phyloP scores from a whole-genome alignment of 2,888 invertebrate genomes.

The Eilema caniola region DNA sequence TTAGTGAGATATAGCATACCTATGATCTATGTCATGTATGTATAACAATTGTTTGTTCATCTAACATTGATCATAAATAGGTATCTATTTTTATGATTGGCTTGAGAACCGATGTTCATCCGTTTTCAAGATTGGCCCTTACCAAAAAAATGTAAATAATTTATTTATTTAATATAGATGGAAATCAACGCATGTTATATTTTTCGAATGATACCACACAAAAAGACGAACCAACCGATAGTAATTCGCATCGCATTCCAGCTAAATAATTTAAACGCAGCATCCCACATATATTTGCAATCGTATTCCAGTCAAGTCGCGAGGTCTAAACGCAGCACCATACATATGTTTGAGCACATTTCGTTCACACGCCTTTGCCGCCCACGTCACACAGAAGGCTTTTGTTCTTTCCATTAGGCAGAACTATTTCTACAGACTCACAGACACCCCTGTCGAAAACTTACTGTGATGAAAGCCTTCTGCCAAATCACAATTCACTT shows the following conservation, averaged over 20 bases:
- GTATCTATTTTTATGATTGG: too few species aligned
- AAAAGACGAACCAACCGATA: background rate
- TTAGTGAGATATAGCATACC: background rate
- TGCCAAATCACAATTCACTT: conserved; percentile 45
- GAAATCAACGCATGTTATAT: too few species aligned
- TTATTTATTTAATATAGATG: too few species aligned
- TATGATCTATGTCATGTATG: background rate
- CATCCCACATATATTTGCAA: conserved; percentile 51
- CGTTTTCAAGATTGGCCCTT: too few species aligned
- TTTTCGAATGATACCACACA: too few species aligned
- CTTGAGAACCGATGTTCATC: too few species aligned
- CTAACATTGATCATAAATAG: too few species aligned
- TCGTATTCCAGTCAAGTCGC: conserved; percentile 37
- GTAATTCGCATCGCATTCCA: conserved; percentile 18
- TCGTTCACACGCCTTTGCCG: conserved; percentile 72
- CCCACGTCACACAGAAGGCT: conserved; percentile 56
- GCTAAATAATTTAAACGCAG: conserved; percentile 50
- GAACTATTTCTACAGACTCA: conserved; percentile 49
- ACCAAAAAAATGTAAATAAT: too few species aligned
- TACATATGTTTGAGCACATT: conserved; percentile 69
- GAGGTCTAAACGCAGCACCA: conserved; percentile 51
- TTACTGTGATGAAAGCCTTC: conserved; percentile 47
- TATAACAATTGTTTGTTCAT: too few species aligned
- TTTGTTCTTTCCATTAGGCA: conserved; percentile 74
- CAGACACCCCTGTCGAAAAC: conserved; percentile 51